Base-by-base conservation (phyloP, 2,888 invertebrate species). In the Tromatobia lineatoria region DNA sequence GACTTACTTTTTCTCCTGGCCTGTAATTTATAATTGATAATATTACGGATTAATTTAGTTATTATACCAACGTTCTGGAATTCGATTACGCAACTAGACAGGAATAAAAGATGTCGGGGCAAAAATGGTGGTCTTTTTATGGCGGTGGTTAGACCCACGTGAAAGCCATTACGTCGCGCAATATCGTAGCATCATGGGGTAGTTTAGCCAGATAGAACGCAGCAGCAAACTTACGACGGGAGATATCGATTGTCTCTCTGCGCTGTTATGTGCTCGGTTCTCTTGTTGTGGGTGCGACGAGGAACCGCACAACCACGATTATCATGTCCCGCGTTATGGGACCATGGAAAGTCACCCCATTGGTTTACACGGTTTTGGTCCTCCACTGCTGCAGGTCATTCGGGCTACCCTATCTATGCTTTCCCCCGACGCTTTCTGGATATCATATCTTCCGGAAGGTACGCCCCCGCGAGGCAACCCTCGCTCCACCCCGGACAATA, bases 361-460 rank as follows among this genome's bases (percentile, higher is more conserved):
- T 91, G 90, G 90, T 80, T 78, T 75, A 67, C 80, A 69, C 71
- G 84, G 85, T 71, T 80, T 7, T 71, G 79, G 75, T 82, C 79
- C 76, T 85, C 74, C 42, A 71, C 57, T 70, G 77, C 67, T 71
- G 54, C 76, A 25, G 78, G 85, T 77, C 82, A 83, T 86, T 87
- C 82, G 87, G 85, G 67, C 76, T 79, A 83, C 82, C 85, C 86
- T 80, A 75, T 79, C 75, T 76, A 45, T 74, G 67, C 29, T 78
- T 74, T 67, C 54, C 73, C 77, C 67, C 76, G 52, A 42, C 18
- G 75, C 76, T 77, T 78, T 84, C 78, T 87, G 89, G 91, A 92
- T 92, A 92, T 92, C 91, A 92, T 92, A 92, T 92, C 91, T 92
- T 85, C 85, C 73, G 85, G 86, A 91, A 88, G 92, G 83, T 91